Evolutionary conservation across 2,113 vertebrate species (phyloP).

Genomic region (Pseudorhombus dupliciocellatus): DNA sequence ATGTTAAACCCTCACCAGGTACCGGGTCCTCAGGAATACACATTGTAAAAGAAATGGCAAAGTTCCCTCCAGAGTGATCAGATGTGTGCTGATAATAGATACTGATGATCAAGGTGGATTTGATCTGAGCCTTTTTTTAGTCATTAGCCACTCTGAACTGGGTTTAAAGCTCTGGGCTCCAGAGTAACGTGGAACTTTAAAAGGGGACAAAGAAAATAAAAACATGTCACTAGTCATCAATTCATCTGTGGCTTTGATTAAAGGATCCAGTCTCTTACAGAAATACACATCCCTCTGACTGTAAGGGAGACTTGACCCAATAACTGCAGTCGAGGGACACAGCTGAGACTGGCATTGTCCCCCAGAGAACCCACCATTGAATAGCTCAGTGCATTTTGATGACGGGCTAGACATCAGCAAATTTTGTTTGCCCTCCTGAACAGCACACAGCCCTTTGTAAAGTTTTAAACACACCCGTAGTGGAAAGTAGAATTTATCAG

Average conservation of each 20-base stretch:
- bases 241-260: background rate
- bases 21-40: too few relatives aligned
- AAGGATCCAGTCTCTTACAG: background rate
- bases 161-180: too few relatives aligned
- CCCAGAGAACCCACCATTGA: conserved; percentile 4
- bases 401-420: conserved; percentile 55
- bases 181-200: too few relatives aligned
- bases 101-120: too few relatives aligned
- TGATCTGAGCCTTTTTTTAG: too few relatives aligned
- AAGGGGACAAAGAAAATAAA: too few relatives aligned
- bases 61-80: too few relatives aligned
- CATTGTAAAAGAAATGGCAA: too few relatives aligned
- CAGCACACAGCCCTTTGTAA: conserved; percentile 9
- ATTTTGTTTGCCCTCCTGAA: conserved; percentile 34
- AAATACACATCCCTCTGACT: background rate
- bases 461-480: conserved; percentile 3
- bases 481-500: background rate
- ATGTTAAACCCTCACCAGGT: too few relatives aligned
- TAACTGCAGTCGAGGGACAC: background rate
- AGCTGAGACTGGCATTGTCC: background rate
- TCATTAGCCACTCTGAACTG: too few relatives aligned
- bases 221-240: background rate
- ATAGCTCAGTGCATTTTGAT: conserved; percentile 33
- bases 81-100: too few relatives aligned
- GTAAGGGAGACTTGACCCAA: background rate